Conservation (phyloP, 2,113 vertebrate genomes). For the Leucopternis melanops region DNA sequence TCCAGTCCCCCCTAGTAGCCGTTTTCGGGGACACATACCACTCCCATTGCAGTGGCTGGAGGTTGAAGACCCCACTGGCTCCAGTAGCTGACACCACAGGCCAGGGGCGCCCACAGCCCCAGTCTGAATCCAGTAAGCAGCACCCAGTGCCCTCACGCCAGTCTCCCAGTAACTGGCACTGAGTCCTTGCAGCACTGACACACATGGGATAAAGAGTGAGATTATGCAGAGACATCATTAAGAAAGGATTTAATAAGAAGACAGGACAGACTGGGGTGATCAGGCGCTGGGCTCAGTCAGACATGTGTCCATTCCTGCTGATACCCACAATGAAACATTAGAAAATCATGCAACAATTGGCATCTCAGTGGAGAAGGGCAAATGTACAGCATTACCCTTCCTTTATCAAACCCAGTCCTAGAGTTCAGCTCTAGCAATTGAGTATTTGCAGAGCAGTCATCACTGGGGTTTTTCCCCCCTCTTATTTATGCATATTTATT, state of each 20-base stretch:
- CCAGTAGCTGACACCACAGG: not conserved
- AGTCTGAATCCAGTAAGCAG: not conserved
- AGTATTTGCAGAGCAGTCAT: not conserved
- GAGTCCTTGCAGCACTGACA: not conserved
- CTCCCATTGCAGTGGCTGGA: rapidly evolving
- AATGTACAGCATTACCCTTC: not conserved
- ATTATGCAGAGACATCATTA: not conserved
- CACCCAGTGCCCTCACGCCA: not conserved
- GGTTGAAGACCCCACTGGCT: not conserved
- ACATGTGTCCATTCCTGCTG: not conserved
- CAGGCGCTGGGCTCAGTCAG: not conserved
- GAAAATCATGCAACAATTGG: not conserved
- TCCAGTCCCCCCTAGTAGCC: rapidly evolving
- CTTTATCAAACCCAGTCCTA: not conserved
- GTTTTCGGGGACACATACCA: rapidly evolving
- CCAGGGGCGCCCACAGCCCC: not conserved
- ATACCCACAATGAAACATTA: not conserved
- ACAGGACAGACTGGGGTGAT: not conserved
- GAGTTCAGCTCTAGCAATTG: not conserved
- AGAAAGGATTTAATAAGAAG: not conserved
- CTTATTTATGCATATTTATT: not conserved
- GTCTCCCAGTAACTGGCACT: not conserved
- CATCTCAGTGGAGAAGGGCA: not conserved
- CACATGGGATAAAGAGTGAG: not conserved
- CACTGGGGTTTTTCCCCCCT: not conserved